Conservation (phyloP, 2,888 invertebrate species). For the Callimorpha dominula region DNA sequence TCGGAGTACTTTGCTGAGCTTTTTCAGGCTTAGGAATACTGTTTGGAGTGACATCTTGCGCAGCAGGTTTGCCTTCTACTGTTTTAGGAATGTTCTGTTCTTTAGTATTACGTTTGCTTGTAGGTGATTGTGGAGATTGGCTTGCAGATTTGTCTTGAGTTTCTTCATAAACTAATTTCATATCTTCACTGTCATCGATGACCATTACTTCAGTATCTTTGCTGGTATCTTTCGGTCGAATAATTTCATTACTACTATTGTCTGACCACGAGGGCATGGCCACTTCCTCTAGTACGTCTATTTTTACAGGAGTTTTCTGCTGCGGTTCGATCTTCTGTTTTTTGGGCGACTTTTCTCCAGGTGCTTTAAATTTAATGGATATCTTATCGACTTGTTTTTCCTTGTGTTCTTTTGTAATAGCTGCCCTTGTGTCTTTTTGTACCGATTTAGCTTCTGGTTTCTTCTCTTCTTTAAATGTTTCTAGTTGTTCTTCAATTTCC, state of each 20-base stretch:
- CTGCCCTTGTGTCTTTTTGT: slow-evolving; percentile 41
- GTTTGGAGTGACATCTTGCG: slow-evolving; percentile 28
- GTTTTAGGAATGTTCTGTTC: slow-evolving; percentile 26
- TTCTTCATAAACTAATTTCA: slow-evolving; percentile 87
- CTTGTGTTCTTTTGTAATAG: slow-evolving; percentile 40
- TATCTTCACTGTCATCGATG: slow-evolving; percentile 85
- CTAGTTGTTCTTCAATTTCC: slow-evolving; percentile 59
- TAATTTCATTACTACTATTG: slow-evolving; percentile 76
- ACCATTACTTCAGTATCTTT: slow-evolving; percentile 51
- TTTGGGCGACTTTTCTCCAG: slow-evolving; percentile 68
- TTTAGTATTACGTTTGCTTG: slow-evolving; percentile 7
- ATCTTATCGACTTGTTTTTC: slow-evolving; percentile 54
- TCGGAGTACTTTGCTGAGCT: slow-evolving; percentile 36
- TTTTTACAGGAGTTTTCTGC: slow-evolving; percentile 76
- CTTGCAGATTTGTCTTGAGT: slow-evolving; percentile 60
- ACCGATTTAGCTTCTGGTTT: slow-evolving; percentile 15
- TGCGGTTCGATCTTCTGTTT: slow-evolving; percentile 60
- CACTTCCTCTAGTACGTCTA: slow-evolving; percentile 76
- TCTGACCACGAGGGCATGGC: slow-evolving; percentile 85
- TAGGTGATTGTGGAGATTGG: slow-evolving; percentile 43
- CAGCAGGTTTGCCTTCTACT: neutral
- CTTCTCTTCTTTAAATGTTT: slow-evolving; percentile 33
- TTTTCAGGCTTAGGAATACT: slow-evolving; percentile 33
- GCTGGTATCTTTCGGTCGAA: slow-evolving; percentile 59
- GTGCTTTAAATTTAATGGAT: slow-evolving; percentile 78